These are phyloP conservation scores for Neria commutata DNA, from an alignment of 2,888 invertebrate genomes.

Conservation along the genomic window DNA sequence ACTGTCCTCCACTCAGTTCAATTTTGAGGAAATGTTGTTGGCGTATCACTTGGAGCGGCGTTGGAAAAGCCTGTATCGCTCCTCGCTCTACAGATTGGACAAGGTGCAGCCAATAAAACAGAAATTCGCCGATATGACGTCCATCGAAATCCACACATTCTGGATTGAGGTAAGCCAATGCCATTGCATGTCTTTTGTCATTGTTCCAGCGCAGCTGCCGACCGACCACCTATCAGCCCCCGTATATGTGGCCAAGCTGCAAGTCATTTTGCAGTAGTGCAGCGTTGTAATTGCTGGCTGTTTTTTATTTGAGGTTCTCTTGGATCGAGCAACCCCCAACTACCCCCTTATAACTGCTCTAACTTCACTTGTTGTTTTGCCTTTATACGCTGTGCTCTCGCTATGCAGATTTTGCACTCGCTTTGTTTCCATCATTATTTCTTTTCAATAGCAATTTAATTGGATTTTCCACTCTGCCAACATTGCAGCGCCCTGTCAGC, in stretches of 20 bases:
- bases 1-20: conserved; percentile 46
- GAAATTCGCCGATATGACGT: conserved; percentile 82
- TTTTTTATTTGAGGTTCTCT: conserved; percentile 37
- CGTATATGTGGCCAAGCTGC: no score
- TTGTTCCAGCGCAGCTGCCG: not conserved
- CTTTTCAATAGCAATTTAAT: conserved; percentile 59
- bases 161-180: conserved; percentile 53
- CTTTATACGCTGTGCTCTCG: conserved; percentile 1
- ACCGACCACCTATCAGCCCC: not conserved
- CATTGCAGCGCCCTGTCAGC: no score
- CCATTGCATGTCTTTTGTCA: not conserved
- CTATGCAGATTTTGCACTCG: conserved; percentile 22
- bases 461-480: conserved; percentile 60
- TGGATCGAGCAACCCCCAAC: conserved; percentile 7
- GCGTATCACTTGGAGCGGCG: conserved; percentile 69
- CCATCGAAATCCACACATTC: conserved; percentile 69
- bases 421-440: conserved; percentile 57
- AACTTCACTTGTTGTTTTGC: not conserved
- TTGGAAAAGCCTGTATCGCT: conserved; percentile 74
- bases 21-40: conserved; percentile 61
- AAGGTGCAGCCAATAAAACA: conserved; percentile 82
- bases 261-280: no score
- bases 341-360: not conserved
- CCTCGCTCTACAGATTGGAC: conserved; percentile 72
- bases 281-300: not conserved